Evolutionary conservation across 2,888 invertebrate species (phyloP), one percentile per base, ranked within the genome.

Genomic region (Sylvicola fuscatus): DNA sequence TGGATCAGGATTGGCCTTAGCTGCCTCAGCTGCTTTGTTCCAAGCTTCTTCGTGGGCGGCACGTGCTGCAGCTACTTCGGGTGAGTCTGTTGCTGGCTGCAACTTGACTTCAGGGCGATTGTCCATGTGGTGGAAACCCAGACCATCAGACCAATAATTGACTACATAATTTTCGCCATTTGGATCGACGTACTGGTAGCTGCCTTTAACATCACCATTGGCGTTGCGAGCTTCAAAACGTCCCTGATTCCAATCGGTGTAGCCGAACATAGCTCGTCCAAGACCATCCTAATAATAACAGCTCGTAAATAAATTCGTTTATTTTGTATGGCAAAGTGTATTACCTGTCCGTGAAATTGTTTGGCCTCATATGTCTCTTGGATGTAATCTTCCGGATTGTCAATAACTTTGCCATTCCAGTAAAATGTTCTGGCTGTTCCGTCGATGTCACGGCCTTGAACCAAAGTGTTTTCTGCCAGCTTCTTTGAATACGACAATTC

Each of bases 91-190:
- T 10, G 68, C 66, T 1, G 70, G 73, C 49, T 65, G 58, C 36
- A 72, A 67, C 34, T 63, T 62, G 34, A 68, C 63, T 45, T 70
- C 68, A 11, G 75, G 73, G 3, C 74, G 58, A 50, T 80, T 78
- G 48, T 79, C 79, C 39, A 73, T 69, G 42, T 79, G 78, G 56
- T 80, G 79, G 63, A 80, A 80, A n/a, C 80, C 81, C 42, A 67
- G 62, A 42, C 69, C 67, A 49, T 78, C 76, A 39, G 78, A 76
- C 68, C 74, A 78, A 53, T 80, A 80, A 41, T 69, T 64, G 3
- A 73, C 72, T 70, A 72, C 34, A 38, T 54, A 56, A 35, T 58
- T 57, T 15, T 55, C 51, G 15, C 58, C 58, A 44, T 51, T 48
- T 7, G 69, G 68, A 43, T 67, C 65, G 32, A 68, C 66, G 56